Percentiles rank a stretch among this genome's conserved stretches.
Evolutionary conservation across 2,797 vertebrate genomes (phyloP).

Genomic region (Hypotaenidia philippensis): DNA sequence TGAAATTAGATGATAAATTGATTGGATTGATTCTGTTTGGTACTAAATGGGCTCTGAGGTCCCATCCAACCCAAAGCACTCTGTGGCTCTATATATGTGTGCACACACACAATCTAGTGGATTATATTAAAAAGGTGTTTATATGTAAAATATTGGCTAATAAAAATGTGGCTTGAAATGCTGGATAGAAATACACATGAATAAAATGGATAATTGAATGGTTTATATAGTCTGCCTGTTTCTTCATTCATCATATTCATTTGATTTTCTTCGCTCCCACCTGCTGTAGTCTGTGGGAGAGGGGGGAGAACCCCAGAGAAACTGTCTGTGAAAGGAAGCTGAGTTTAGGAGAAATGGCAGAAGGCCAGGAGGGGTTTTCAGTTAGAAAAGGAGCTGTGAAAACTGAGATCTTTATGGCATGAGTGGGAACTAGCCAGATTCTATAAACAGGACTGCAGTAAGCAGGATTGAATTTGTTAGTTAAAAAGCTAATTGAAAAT

Average conservation of each 20-base stretch:
- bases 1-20: background rate
- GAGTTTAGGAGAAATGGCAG: background rate
- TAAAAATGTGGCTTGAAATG: background rate
- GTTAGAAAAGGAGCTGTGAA: background rate
- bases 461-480: background rate
- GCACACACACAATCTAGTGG: no score
- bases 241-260: background rate
- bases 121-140: background rate
- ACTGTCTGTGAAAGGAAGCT: background rate
- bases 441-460: background rate
- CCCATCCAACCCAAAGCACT: no score
- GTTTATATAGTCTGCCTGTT: background rate
- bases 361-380: background rate
- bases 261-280: background rate
- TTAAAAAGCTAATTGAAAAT: background rate
- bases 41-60: no score
- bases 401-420: background rate
- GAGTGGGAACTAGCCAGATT: background rate
- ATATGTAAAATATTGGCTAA: background rate
- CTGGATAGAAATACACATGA: background rate
- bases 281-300: background rate
- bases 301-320: rapidly evolving
- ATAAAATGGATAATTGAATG: background rate
- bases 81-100: no score
- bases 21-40: background rate